Conservation (phyloP, 2,797 vertebrate genomes). For the Echeneis naucrates region DNA sequence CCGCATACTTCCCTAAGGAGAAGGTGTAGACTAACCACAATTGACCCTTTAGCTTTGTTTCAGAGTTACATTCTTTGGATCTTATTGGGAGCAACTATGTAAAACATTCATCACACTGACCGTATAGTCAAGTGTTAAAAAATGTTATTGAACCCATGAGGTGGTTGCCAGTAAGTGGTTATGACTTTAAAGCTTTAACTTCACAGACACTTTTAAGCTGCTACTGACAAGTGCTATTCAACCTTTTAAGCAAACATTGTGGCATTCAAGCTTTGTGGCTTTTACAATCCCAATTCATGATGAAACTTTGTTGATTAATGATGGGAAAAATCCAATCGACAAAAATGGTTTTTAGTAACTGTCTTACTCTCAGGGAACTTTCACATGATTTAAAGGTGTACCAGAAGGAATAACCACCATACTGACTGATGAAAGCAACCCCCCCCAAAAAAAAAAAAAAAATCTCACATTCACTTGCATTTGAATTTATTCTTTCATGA, state of each 20-base stretch:
- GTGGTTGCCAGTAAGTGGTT: neutral
- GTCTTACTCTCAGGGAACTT: neutral
- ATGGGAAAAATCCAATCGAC: too few relatives aligned
- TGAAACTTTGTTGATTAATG: too few relatives aligned
- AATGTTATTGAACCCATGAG: neutral
- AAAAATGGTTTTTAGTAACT: neutral
- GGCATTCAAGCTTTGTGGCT: neutral
- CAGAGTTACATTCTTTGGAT: neutral
- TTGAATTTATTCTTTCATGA: neutral
- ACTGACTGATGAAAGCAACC: conserved; percentile 6
- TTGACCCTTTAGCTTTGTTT: too few relatives aligned
- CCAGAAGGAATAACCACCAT: neutral
- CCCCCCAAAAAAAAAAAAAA: neutral
- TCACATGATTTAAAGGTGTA: neutral
- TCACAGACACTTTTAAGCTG: neutral
- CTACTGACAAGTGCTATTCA: neutral
- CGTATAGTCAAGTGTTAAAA: neutral
- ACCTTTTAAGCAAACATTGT: neutral
- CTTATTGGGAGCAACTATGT: neutral
- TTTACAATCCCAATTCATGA: neutral
- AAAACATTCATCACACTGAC: neutral
- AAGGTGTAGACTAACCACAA: too few relatives aligned
- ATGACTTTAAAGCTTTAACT: neutral
- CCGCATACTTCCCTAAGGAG: neutral
- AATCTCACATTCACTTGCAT: neutral